Evolutionary conservation across 2,888 invertebrate species (phyloP), one percentile per base, ranked within the genome.

Genomic region (Mythimna albipuncta): DNA sequence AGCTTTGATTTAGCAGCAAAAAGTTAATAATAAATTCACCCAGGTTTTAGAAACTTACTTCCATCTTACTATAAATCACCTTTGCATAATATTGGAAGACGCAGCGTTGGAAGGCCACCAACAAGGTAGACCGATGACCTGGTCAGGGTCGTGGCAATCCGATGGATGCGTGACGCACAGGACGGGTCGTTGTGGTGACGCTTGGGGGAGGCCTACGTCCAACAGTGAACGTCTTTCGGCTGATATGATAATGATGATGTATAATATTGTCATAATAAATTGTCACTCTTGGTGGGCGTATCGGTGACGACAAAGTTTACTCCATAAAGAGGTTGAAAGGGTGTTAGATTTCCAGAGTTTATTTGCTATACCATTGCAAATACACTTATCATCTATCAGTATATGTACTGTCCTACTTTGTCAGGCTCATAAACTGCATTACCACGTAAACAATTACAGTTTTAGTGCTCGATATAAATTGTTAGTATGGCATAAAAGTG

Each of bases 401-500:
- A 6, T 19, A 47, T 47, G 35, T 35, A n/a, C 47, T 70, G 50
- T 0, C 55, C 61, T 11, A 61, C 19, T 50, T 70, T 64, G 38
- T 71, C 19, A 35, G 19, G 7, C 41, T 59, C 38, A 54, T 67
- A 67, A 62, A 72, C 47, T 62, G 59, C 4, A 71, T 61, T 69
- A 61, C 44, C 21, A 10, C 63, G 32, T 72, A 61, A 75, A 75
- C 63, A 84, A 77, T 82, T 74, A 72, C 59, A 71, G 26, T 72
- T 72, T 72, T 71, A 74, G 61, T 77, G 57, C 67, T 62, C 57
- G 67, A 84, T 84, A 82, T 82, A 84, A 77, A 83, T 75, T 44
- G 52, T 61, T 61, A 44, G 47, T 70, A 61, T 69, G 61, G 41
- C 70, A 71, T 85, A 85, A 89, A 88, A 89, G 71, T 82, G 67